Percentiles rank a stretch among this genome's conserved stretches.
phyloP scores from a whole-genome alignment of 2,113 vertebrate species.

The Abramis brama region DNA sequence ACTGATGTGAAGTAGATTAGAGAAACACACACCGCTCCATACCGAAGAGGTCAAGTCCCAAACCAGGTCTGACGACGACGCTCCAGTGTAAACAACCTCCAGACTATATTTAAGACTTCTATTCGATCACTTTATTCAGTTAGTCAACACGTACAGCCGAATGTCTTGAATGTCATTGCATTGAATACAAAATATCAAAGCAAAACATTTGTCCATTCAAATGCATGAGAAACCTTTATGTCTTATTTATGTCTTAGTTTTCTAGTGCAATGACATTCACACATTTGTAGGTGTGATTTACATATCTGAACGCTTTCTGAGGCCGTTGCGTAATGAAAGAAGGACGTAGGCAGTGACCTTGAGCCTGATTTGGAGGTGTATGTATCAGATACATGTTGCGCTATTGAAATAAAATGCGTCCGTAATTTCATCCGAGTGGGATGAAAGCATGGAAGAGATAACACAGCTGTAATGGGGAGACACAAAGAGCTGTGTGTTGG shows the following conservation, averaged over 20 bases:
- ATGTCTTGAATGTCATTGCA: background rate
- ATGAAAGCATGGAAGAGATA: conserved; percentile 24
- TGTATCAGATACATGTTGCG: background rate
- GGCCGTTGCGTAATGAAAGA: background rate
- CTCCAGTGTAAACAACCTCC: conserved; percentile 20
- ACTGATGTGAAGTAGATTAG: conserved; percentile 20
- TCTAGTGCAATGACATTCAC: background rate
- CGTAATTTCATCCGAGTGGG: conserved; percentile 1
- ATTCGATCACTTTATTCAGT: background rate
- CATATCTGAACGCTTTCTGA: background rate
- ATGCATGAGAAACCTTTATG: background rate
- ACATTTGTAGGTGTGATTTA: background rate
- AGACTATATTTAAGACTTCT: conserved; percentile 18
- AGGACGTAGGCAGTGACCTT: conserved; percentile 12
- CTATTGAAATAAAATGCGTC: background rate
- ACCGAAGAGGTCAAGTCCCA: conserved; percentile 35
- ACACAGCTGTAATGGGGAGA: background rate
- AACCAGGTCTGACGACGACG: background rate
- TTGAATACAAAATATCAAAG: background rate
- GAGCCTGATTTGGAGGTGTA: background rate
- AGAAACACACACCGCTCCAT: conserved; percentile 31
- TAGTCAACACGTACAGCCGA: background rate
- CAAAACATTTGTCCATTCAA: background rate
- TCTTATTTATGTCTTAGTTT: background rate
- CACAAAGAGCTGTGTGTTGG: conserved; percentile 26